Evolutionary conservation across 2,888 invertebrate species (phyloP), one percentile per base, ranked within the genome.

Genomic region (Synergus gifuensis): DNA sequence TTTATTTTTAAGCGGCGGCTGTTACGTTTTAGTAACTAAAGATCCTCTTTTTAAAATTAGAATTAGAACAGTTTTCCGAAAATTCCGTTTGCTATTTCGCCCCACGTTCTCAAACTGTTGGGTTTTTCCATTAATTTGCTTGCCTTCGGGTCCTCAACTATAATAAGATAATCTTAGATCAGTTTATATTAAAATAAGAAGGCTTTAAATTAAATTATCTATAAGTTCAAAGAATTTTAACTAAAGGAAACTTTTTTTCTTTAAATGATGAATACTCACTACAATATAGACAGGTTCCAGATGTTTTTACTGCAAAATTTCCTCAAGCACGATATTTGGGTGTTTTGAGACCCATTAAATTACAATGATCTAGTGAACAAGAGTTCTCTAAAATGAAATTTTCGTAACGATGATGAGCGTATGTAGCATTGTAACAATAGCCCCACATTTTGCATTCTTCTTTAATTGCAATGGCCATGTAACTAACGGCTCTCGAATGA

Each of bases 261-360:
- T 44, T 76, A 9, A 58, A 36, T 36, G 5, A 36, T 36, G 9
- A 58, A 11, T 2, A 83, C 87, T 87, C 81, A 90, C 89, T 84
- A 82, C 91, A 92, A 76, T 86, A 92, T 12, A 91, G 91, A 82
- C 85, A 85, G 9, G 78, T 81, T 66, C 86, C 86, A 54, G 82
- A 84, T 12, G 91, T 92, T 14, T 83, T 81, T 22, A 90, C 87
- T 7, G 86, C 85, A 78, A 91, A 91, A 67, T 86, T 83, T 12
- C 91, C 91, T 64, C 86, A 81, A 3, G 87, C 88, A 18, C 86
- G 84, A 77, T 84, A 89, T 28, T 82, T 79, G 9, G 85, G 85
- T 9, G 90, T 87, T n/a, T 89, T 83, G 54, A 91, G 83, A 5
- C 91, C 91, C 63, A 91, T 81, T 1, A 86, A 83, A 11, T 86